A percentile compares a stretch with the other conserved stretches of the same genome.
Conservation (phyloP, 2,888 invertebrate genomes). For the Meganola albula region DNA sequence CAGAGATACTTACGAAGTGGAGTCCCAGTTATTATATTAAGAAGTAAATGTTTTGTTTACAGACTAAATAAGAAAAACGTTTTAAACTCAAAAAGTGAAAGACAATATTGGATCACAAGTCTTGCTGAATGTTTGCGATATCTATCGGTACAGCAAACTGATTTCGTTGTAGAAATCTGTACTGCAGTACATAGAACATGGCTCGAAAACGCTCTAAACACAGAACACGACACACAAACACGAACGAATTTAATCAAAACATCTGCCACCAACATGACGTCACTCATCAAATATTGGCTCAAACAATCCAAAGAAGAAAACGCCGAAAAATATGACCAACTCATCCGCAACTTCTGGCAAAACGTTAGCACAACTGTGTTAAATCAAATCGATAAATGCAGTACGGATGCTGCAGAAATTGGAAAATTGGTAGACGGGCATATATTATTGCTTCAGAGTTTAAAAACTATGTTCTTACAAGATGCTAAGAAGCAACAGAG, state of each 20-base stretch:
- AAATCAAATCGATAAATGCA: slow-evolving; percentile 50
- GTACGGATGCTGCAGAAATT: slow-evolving; percentile 51
- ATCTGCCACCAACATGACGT: slow-evolving; percentile 41
- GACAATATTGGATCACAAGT: slow-evolving; percentile 80
- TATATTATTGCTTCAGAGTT: slow-evolving; percentile 40
- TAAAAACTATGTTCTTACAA: slow-evolving; percentile 37
- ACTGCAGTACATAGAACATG: slow-evolving; percentile 44
- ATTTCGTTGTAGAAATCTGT: slow-evolving; percentile 33
- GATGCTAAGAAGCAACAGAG: slow-evolving; percentile 39
- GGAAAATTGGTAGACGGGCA: slow-evolving; percentile 60
- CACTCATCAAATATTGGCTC: slow-evolving; percentile 52
- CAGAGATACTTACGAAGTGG: no score
- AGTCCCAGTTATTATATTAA: no score
- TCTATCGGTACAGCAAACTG: slow-evolving; percentile 36
- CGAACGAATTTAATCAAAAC: slow-evolving; percentile 36
- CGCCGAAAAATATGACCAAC: slow-evolving; percentile 42
- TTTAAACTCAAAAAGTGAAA: slow-evolving; percentile 81
- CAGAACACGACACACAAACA: slow-evolving; percentile 19
- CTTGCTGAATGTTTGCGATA: slow-evolving; percentile 84
- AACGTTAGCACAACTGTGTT: slow-evolving; percentile 46
- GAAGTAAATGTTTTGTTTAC: slow-evolving; percentile 18
- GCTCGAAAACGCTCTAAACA: slow-evolving; percentile 35
- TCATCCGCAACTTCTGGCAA: slow-evolving; percentile 59
- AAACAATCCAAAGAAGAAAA: slow-evolving; percentile 35
- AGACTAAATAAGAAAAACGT: slow-evolving; percentile 80